These are phyloP conservation scores for Folsomia manolachei DNA, from an alignment of 2,888 invertebrate species.

Conservation along the genomic window DNA sequence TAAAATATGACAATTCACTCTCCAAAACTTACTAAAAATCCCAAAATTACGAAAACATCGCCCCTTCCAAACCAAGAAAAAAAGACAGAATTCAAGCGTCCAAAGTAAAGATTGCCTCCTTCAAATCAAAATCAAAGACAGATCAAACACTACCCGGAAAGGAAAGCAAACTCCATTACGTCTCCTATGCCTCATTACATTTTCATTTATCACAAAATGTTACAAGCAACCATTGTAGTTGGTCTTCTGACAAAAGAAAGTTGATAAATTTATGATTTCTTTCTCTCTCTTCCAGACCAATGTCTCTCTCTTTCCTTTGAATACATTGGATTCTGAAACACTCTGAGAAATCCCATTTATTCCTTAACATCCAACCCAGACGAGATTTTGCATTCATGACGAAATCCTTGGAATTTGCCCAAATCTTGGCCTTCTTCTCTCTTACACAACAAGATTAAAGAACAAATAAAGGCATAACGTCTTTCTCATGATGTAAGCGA, in stretches of 20 bases:
- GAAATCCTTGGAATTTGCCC: conserved; percentile 6
- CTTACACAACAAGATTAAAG: not conserved
- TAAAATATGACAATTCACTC: no score
- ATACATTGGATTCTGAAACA: no score
- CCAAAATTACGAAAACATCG: no score
- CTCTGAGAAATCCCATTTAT: not conserved
- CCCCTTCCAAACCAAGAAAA: no score
- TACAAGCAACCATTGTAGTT: not conserved
- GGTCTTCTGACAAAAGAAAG: no score
- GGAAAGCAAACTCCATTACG: no score
- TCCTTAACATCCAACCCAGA: no score
- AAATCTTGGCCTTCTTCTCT: not conserved
- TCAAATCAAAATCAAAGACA: not conserved
- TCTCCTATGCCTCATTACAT: not conserved
- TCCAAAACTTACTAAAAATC: no score
- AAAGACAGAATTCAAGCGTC: no score
- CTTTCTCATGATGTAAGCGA: not conserved
- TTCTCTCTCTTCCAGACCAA: not conserved
- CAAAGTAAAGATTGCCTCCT: no score
- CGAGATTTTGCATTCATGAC: not conserved
- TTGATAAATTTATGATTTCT: not conserved
- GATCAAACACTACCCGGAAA: not conserved
- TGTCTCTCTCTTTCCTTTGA: no score
- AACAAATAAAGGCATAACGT: not conserved
- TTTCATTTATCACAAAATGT: not conserved